These are phyloP conservation scores for Setophaga kirtlandii DNA, from an alignment of 2,113 vertebrate genomes.

Conservation along the genomic window DNA sequence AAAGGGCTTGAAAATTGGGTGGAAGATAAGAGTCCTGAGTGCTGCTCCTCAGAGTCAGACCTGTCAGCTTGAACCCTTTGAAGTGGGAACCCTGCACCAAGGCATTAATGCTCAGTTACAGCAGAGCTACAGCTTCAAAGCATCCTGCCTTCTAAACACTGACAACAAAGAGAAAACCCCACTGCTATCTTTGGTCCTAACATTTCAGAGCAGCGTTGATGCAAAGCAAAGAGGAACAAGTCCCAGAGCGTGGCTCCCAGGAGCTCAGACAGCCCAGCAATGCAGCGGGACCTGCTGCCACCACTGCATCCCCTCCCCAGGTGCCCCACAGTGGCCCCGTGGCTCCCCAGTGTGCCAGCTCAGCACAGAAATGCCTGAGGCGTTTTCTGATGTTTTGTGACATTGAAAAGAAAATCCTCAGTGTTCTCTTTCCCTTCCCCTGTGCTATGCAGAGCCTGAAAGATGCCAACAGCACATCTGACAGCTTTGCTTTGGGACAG, in stretches of 20 bases:
- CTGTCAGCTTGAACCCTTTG: slow-evolving; percentile 47
- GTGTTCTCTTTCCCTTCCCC: background rate
- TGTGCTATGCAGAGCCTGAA: background rate
- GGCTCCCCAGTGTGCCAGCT: background rate
- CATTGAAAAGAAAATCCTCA: background rate
- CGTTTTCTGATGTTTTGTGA: background rate
- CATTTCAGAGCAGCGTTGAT: background rate
- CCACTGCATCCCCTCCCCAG: accelerated
- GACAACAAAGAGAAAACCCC: slow-evolving; percentile 9
- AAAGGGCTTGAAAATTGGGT: slow-evolving; percentile 11
- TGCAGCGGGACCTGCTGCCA: background rate
- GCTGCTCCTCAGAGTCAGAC: background rate
- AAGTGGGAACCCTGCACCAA: slow-evolving; percentile 29
- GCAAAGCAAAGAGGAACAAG: background rate
- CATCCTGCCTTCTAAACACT: background rate
- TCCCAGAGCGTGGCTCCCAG: background rate
- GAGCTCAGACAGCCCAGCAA: background rate
- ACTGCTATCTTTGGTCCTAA: background rate
- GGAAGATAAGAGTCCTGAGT: slow-evolving; percentile 21
- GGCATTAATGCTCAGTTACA: slow-evolving; percentile 36
- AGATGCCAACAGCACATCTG: background rate
- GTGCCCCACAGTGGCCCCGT: background rate
- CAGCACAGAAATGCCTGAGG: background rate
- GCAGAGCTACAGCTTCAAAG: slow-evolving; percentile 55
- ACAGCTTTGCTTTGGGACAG: background rate